Conservation (phyloP, 2,797 vertebrate species). For the Hippopotamyrus pictus region DNA sequence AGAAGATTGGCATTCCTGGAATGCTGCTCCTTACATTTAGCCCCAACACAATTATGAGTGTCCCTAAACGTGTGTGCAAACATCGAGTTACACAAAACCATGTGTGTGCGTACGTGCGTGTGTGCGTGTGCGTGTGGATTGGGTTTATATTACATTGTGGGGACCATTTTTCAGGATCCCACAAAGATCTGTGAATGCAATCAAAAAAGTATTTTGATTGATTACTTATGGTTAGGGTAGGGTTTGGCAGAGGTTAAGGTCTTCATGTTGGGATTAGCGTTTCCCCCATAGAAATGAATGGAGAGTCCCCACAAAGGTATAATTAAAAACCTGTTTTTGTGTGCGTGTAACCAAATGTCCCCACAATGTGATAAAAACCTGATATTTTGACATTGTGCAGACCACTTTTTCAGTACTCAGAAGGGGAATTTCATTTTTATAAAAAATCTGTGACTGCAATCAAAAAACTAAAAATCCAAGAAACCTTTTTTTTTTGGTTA, state of each 20-base stretch:
- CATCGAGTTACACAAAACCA: neutral
- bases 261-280: neutral
- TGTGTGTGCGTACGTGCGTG: neutral
- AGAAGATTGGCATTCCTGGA: neutral
- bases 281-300: neutral
- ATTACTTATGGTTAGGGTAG: neutral
- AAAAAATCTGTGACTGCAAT: neutral
- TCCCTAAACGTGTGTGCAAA: neutral
- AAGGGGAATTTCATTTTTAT: neutral
- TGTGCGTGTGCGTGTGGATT: neutral
- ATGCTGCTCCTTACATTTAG: neutral
- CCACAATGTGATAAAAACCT: neutral
- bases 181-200: neutral
- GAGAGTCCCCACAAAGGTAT: neutral
- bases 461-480: neutral
- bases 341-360: neutral
- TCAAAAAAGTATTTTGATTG: neutral
- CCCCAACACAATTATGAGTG: neutral
- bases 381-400: neutral
- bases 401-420: neutral
- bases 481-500: neutral
- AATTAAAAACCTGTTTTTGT: neutral
- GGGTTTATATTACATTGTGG: neutral
- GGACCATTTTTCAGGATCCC: neutral
- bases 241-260: neutral